phyloP scores from a whole-genome alignment of 2,888 invertebrate species.

The Bellardia pandia region DNA sequence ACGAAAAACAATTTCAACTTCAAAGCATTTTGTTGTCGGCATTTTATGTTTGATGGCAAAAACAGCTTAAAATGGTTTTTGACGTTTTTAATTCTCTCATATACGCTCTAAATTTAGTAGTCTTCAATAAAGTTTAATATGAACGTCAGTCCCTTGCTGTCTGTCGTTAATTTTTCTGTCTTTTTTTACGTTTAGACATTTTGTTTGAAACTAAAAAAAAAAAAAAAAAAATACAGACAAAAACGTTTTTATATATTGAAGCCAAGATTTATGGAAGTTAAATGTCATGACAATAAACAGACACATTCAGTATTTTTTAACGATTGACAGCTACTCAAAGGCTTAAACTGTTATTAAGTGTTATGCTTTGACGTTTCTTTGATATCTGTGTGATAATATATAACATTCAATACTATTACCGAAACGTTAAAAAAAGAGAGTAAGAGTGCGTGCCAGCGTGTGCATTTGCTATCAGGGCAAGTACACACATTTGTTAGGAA shows the following conservation, averaged over 20 bases:
- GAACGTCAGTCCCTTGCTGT: conserved; percentile 68
- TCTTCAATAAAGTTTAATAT: conserved; percentile 65
- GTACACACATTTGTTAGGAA: background rate
- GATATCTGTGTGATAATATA: conserved; percentile 76
- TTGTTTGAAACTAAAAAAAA: conserved; percentile 43
- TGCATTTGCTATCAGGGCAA: conserved; percentile 2
- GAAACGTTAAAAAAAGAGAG: background rate
- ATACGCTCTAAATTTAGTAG: conserved; percentile 72
- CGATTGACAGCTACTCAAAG: conserved; percentile 81
- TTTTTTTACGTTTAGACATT: conserved; percentile 45
- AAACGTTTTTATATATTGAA: conserved; percentile 55
- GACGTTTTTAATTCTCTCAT: conserved; percentile 79
- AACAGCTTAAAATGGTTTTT: conserved; percentile 80
- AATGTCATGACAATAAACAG: conserved; percentile 73
- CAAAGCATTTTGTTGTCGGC: conserved; percentile 67
- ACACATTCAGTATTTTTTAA: conserved; percentile 74
- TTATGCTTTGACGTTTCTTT: conserved; percentile 73
- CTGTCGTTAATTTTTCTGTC: conserved; percentile 53
- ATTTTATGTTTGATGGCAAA: conserved; percentile 67
- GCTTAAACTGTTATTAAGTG: conserved; percentile 79
- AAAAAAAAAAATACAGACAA: conserved; percentile 1
- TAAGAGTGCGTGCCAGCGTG: conserved; percentile 14
- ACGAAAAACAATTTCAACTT: conserved; percentile 74
- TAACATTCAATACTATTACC: conserved; percentile 18
- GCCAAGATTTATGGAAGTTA: conserved; percentile 74